Conservation (phyloP, 2,113 vertebrate genomes). For the Vidua chalybeata region DNA sequence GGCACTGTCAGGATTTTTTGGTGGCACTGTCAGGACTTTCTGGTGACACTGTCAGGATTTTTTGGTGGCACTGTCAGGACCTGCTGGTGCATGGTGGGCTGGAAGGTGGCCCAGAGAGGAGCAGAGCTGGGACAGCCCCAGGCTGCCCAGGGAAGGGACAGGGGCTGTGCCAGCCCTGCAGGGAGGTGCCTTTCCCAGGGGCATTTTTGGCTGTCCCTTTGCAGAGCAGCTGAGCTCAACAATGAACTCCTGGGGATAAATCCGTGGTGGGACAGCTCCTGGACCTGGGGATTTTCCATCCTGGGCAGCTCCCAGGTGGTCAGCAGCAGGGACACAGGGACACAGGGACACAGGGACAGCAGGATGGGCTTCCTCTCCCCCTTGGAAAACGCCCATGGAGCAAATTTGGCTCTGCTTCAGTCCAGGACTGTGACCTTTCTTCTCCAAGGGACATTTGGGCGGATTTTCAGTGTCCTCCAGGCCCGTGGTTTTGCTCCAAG, state of each 20-base stretch:
- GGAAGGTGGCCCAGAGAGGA: neutral
- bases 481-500: neutral
- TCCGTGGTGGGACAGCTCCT: neutral
- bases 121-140: neutral
- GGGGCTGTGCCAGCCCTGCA: neutral
- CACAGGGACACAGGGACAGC: neutral
- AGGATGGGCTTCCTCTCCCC: neutral
- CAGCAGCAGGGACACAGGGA: neutral
- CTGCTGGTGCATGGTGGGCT: neutral
- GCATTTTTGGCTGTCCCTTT: neutral
- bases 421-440: neutral
- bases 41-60: neutral
- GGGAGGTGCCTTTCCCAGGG: neutral
- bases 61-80: neutral
- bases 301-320: neutral
- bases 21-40: neutral
- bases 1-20: too few species aligned
- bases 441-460: neutral
- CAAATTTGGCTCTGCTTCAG: neutral
- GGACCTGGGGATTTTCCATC: constrained; percentile 16
- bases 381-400: accelerated
- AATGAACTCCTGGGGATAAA: constrained; percentile 6
- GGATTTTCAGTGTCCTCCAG: neutral
- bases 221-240: neutral
- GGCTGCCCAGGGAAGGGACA: neutral